Evolutionary conservation across 2,113 vertebrate genomes (phyloP), one percentile per base, ranked within the genome.

Genomic region (Clarias magur): DNA sequence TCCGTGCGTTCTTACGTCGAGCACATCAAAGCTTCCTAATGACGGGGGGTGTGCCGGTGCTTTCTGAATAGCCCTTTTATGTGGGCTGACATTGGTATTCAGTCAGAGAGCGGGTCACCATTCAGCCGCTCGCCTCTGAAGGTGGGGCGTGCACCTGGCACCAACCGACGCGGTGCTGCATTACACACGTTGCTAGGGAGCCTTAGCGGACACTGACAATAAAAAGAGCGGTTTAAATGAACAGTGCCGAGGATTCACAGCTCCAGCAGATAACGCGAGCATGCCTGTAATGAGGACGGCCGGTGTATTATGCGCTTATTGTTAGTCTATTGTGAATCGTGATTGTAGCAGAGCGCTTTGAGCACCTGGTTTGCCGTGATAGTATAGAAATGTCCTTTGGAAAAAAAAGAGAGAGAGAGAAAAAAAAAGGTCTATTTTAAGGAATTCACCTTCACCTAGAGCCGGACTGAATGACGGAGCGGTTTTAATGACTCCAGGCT

Each of bases 21-120:
- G n/a, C 79, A 91, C 88, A 91, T 89, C 88, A 91, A 89, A 91
- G 88, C 85, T 73, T 70, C 57, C 81, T 84, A 88, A 88, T 85
- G 85, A 83, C 82, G 80, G 63, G 85, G 90, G 84, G 68, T 80
- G 90, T 90, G 88, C 79, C 86, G 34, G 81, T 60, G 80, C 88
- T 85, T 27, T 65, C 85, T 91, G 85, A 91, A 91, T 89, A 87
- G 90, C 79, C 87, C 90, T 91, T 91, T 91, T 89, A 89, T 89
- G 73, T 88, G 90, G 6, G 34, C 83, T 78, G 88, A 89, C 86
- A 89, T 88, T 91, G 87, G 88, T 89, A 91, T 91, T 89, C 90
- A 85, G 86, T 85, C 88, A 83, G 87, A 87, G 88, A 68, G 63
- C 57, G 87, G 82, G 79, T 89, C 85, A 59, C 88, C 42, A 88